Conservation (phyloP, 2,888 invertebrate species). For the Oxyteleia sp. region DNA sequence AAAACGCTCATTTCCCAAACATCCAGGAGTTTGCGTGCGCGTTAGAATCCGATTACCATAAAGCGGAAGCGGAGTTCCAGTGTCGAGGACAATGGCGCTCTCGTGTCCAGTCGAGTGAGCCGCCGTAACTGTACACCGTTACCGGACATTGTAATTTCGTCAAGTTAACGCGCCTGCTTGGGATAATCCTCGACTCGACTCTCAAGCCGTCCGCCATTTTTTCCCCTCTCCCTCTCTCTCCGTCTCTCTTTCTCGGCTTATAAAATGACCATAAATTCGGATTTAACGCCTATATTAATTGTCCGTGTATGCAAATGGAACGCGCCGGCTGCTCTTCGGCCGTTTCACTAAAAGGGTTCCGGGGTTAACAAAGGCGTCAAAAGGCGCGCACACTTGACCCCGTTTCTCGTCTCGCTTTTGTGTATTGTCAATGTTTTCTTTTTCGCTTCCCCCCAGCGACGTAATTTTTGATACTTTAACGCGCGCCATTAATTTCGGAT, state of each 20-base stretch:
- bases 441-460: background rate
- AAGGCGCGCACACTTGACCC: conserved; percentile 40
- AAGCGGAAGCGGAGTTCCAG: conserved; percentile 57
- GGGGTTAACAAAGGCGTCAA: conserved; percentile 18
- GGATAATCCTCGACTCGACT: conserved; percentile 37
- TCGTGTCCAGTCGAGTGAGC: conserved; percentile 51
- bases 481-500: conserved; percentile 2
- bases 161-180: conserved; percentile 46
- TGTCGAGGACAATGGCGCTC: conserved; percentile 63
- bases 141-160: conserved; percentile 55
- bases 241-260: background rate
- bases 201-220: conserved; percentile 7
- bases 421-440: background rate
- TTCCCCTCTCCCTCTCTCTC: conserved; percentile 25
- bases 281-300: conserved; percentile 58
- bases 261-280: conserved; percentile 37
- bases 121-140: conserved; percentile 49
- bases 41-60: conserved; percentile 60
- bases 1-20: conserved; percentile 40
- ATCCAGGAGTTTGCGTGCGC: conserved; percentile 52
- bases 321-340: background rate
- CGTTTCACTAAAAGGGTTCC: conserved; percentile 8
- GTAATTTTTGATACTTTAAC: background rate
- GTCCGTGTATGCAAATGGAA: conserved; percentile 20
- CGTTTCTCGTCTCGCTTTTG: conserved; percentile 38